Evolutionary conservation across 2,797 vertebrate species (phyloP).

Genomic region (Phataginus tetradactyla): DNA sequence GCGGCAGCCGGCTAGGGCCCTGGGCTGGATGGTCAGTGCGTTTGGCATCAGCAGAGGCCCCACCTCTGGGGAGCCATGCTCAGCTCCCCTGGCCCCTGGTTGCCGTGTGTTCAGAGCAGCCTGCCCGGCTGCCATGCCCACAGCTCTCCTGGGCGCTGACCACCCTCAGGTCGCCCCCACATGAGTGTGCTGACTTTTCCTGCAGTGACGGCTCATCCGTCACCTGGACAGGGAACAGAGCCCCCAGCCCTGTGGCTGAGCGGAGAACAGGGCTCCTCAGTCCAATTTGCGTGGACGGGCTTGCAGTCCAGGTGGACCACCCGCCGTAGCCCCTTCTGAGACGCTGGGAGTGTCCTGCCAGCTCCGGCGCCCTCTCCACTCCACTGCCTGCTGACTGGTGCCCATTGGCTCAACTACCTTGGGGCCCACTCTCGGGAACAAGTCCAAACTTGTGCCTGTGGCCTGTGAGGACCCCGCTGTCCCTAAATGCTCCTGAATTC

Average conservation of each 20-base stretch:
- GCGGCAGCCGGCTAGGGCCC: background rate
- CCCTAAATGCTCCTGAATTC: background rate
- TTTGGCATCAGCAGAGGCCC: background rate
- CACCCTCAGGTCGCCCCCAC: background rate
- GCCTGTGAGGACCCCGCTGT: background rate
- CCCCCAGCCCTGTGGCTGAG: background rate
- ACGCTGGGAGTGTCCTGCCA: background rate
- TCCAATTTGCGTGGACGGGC: fast-evolving
- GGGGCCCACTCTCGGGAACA: background rate
- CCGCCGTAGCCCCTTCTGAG: background rate
- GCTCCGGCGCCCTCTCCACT: background rate
- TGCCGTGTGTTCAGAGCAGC: background rate
- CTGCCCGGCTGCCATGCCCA: fast-evolving
- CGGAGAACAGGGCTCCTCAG: fast-evolving
- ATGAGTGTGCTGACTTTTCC: background rate
- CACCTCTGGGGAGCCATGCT: too few species aligned
- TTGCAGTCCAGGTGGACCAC: background rate
- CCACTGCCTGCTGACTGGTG: background rate
- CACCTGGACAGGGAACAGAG: background rate
- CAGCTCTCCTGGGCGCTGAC: background rate
- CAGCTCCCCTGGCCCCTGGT: too few species aligned
- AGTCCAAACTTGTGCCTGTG: background rate
- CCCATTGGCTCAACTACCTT: background rate
- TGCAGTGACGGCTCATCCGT: background rate
- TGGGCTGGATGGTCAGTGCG: background rate